These are phyloP conservation scores for Chalcis sispes DNA, from an alignment of 2,888 invertebrate genomes.

Conservation along the genomic window DNA sequence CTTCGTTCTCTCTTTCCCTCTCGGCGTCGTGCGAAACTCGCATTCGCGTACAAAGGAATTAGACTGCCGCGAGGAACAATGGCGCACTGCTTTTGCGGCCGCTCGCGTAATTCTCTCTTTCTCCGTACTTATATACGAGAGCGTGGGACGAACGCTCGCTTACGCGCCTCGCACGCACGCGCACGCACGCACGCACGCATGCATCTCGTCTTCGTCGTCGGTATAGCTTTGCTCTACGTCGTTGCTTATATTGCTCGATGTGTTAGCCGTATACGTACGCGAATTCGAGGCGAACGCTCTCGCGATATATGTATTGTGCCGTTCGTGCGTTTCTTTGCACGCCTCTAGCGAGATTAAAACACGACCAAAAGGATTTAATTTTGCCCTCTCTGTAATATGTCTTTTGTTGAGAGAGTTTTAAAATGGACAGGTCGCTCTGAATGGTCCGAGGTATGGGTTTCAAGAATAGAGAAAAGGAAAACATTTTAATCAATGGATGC, in stretches of 20 bases:
- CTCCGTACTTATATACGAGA: no score
- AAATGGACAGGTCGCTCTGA: no score
- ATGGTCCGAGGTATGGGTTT: no score
- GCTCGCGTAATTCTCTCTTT: no score
- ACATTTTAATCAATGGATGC: no score
- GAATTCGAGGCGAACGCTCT: background rate
- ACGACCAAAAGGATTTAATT: no score
- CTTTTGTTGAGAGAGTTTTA: no score
- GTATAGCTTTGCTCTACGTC: no score
- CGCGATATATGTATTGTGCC: background rate
- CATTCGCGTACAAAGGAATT: constrained; percentile 56
- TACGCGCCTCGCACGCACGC: constrained; percentile 21
- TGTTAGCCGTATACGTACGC: background rate
- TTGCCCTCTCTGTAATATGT: no score
- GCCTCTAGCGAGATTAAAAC: no score
- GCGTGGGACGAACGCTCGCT: constrained; percentile 52
- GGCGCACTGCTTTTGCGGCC: constrained; percentile 24
- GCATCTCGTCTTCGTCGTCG: no score
- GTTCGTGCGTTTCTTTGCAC: background rate
- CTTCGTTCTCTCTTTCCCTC: background rate
- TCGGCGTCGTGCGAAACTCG: constrained; percentile 54
- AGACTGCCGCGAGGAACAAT: constrained; percentile 50
- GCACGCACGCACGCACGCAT: background rate
- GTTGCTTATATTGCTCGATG: background rate
- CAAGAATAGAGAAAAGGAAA: no score